Conservation (phyloP, 1,140 invertebrate genomes). For the Rhopalosiphum padi region DNA sequence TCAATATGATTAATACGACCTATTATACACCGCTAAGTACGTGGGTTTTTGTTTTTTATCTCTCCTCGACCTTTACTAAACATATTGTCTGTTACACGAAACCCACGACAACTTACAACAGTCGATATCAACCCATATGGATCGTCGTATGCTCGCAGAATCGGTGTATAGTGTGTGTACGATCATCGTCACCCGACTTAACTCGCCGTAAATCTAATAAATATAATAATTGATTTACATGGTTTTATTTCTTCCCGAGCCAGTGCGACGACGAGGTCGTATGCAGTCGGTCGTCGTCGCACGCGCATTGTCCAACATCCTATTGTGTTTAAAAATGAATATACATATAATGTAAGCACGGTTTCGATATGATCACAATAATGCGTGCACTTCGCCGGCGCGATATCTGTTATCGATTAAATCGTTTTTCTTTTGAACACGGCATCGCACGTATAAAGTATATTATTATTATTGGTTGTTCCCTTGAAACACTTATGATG, state of each 20-base stretch:
- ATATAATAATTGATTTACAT: background rate
- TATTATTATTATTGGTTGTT: background rate
- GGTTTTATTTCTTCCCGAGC: background rate
- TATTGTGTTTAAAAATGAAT: conserved; percentile 9
- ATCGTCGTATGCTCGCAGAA: background rate
- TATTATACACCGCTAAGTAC: background rate
- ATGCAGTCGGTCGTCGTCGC: background rate
- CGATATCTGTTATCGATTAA: conserved; percentile 13
- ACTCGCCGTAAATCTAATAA: background rate
- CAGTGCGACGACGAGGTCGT: conserved; percentile 1
- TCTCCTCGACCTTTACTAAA: background rate
- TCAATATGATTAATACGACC: conserved; percentile 24
- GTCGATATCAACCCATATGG: background rate
- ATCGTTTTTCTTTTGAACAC: background rate
- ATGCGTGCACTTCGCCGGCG: background rate
- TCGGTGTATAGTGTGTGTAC: background rate
- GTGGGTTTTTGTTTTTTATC: conserved; percentile 11
- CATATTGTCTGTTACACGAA: background rate
- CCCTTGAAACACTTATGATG: conserved; percentile 8
- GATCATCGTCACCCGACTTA: background rate
- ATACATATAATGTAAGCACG: background rate
- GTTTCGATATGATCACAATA: background rate
- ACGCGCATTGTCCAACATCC: background rate
- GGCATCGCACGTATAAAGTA: background rate
- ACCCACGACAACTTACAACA: background rate